These are phyloP conservation scores for Amphiprion clarkii DNA, from an alignment of 2,797 vertebrate genomes.

Conservation along the genomic window DNA sequence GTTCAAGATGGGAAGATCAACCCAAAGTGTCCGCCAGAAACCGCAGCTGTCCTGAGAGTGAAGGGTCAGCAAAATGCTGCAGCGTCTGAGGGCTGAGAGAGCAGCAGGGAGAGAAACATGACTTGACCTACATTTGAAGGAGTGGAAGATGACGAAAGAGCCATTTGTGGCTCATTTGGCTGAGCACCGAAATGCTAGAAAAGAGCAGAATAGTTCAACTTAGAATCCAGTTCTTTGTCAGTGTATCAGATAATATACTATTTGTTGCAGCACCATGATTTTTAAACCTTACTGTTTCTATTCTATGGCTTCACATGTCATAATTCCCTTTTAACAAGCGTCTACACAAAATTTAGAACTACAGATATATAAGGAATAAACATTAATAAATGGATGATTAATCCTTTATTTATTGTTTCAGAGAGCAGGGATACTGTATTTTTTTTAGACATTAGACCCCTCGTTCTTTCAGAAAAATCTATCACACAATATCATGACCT, in stretches of 20 bases:
- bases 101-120: constrained; percentile 11
- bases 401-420: too few relatives aligned
- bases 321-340: too few relatives aligned
- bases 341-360: too few relatives aligned
- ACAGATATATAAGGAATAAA: too few relatives aligned
- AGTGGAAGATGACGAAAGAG: constrained; percentile 27
- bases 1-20: constrained; percentile 71
- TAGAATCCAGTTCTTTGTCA: not conserved
- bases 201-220: constrained; percentile 7
- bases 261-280: not conserved
- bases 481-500: too few relatives aligned
- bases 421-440: too few relatives aligned
- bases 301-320: too few relatives aligned
- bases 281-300: not conserved
- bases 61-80: constrained; percentile 78
- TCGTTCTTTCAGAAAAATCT: too few relatives aligned
- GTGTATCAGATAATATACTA: not conserved
- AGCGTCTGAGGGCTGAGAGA: constrained; percentile 38
- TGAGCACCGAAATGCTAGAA: constrained; percentile 1
- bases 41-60: constrained; percentile 77
- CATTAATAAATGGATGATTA: too few relatives aligned
- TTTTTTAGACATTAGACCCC: too few relatives aligned
- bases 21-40: constrained; percentile 66
- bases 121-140: constrained; percentile 50
- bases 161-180: constrained; percentile 1